Conservation (phyloP, 1,140 invertebrate genomes). For the Trichomalopsis sarcophagae region DNA sequence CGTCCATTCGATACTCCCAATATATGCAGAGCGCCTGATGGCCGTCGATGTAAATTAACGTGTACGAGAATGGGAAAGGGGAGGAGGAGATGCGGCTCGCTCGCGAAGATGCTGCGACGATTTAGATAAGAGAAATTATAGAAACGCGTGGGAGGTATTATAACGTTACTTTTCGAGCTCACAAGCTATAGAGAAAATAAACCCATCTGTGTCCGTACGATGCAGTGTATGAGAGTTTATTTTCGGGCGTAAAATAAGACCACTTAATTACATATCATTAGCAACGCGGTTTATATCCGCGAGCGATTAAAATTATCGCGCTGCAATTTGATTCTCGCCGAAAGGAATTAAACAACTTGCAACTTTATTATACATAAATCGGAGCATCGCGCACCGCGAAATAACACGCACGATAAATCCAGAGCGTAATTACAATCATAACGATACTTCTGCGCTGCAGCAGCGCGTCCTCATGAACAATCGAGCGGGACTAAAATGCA, state of each 20-base stretch:
- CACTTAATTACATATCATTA: neutral
- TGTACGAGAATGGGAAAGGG: neutral
- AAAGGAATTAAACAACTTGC: neutral
- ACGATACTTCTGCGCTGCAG: neutral
- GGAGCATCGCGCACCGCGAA: no score
- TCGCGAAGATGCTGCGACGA: no score
- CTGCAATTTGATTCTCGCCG: neutral
- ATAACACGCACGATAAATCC: no score
- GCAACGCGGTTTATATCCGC: no score
- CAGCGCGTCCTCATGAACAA: neutral
- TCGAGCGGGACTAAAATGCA: neutral
- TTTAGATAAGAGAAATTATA: no score
- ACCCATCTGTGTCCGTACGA: neutral
- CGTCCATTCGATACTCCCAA: slow-evolving; percentile 40
- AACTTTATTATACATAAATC: no score
- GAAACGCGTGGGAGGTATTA: no score
- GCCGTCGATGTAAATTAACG: slow-evolving; percentile 22
- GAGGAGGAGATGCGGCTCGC: neutral
- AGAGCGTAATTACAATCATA: neutral
- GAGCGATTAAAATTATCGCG: no score
- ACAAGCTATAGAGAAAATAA: no score
- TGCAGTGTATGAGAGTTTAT: neutral
- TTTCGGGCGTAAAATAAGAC: neutral
- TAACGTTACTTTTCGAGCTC: no score
- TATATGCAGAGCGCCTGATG: slow-evolving; percentile 24